Conservation (phyloP, 2,888 invertebrate species). For the Apocheima hispidaria region DNA sequence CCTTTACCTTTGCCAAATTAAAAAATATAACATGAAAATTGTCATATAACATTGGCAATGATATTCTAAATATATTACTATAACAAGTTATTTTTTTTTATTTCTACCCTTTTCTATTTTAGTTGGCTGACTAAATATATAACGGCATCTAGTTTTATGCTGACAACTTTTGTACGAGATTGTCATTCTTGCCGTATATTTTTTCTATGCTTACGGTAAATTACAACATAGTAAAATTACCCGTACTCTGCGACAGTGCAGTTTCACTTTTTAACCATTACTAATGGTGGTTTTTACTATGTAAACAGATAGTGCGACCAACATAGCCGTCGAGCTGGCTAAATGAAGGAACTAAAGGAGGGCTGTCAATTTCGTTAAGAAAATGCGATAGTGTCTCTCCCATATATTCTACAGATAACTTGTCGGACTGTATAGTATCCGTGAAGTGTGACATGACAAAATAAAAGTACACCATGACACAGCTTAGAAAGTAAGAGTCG, state of each 20-base stretch:
- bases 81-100: too few species aligned
- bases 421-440: constrained; percentile 31
- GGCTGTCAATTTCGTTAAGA: not conserved
- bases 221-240: not conserved
- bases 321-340: not conserved
- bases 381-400: not conserved
- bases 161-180: too few species aligned
- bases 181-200: too few species aligned
- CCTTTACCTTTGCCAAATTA: too few species aligned
- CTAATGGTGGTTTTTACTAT: constrained; percentile 39
- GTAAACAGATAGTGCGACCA: constrained; percentile 28
- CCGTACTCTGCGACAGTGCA: constrained; percentile 6
- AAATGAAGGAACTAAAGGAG: not conserved
- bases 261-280: constrained; percentile 41
- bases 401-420: not conserved
- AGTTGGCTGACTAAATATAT: too few species aligned
- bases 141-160: too few species aligned
- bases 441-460: constrained; percentile 47
- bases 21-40: too few species aligned
- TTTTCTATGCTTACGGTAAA: not conserved
- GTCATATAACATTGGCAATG: too few species aligned
- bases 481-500: constrained; percentile 41
- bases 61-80: too few species aligned
- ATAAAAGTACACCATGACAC: constrained; percentile 38
- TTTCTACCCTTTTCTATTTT: too few species aligned